phyloP scores from a whole-genome alignment of 1,140 invertebrate genomes.

The Acyrthosiphon pisum region DNA sequence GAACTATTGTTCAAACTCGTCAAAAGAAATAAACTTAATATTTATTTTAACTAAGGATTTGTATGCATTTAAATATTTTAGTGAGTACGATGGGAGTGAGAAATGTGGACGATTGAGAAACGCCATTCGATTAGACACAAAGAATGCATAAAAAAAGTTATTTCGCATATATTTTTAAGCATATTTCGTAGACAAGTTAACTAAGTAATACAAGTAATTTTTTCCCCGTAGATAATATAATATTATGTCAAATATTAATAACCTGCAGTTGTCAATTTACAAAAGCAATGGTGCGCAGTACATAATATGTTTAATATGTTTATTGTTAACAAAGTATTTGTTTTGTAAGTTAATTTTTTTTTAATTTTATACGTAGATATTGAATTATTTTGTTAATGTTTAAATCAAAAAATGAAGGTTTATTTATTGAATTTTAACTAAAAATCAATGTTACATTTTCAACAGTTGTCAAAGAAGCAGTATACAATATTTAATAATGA shows the following conservation, averaged over 20 bases:
- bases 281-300: not conserved
- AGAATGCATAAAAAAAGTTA: not conserved
- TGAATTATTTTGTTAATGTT: too few species aligned
- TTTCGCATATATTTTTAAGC: not conserved
- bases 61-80: not conserved
- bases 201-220: not conserved
- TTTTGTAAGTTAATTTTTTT: too few species aligned
- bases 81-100: not conserved
- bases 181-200: not conserved
- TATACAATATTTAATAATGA: not conserved
- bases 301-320: not conserved
- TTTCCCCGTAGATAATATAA: not conserved
- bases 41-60: not conserved
- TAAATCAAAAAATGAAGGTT: too few species aligned
- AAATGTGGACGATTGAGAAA: not conserved
- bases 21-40: constrained; percentile 14
- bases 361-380: too few species aligned
- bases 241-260: not conserved
- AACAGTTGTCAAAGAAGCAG: not conserved
- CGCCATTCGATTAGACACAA: not conserved
- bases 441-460: not conserved
- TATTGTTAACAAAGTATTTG: too few species aligned
- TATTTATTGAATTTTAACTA: too few species aligned
- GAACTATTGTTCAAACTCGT: not conserved
- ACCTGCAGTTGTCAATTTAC: not conserved